Conservation (phyloP, 2,797 vertebrate species). For the Protosalanx chinensis region DNA sequence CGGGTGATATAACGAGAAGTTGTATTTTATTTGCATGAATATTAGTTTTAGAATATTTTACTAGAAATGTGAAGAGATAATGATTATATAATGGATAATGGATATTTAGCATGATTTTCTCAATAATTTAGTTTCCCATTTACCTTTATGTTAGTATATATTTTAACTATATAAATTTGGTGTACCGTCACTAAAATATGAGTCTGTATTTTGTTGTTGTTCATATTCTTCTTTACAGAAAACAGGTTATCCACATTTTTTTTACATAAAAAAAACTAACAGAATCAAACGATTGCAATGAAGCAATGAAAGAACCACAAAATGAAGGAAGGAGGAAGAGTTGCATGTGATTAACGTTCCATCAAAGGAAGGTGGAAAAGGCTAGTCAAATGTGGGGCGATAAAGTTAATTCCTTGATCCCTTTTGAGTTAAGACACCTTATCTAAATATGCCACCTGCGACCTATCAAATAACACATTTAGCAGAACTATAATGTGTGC, state of each 20-base stretch:
- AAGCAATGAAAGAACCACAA: neutral
- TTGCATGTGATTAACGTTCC: too few relatives aligned
- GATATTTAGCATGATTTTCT: neutral
- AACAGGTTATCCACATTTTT: neutral
- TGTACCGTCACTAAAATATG: constrained; percentile 40
- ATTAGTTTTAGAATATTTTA: neutral
- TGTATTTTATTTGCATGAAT: constrained; percentile 4
- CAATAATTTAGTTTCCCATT: constrained; percentile 38
- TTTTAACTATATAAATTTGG: constrained; percentile 50
- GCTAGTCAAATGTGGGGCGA: constrained; percentile 26
- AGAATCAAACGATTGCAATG: neutral
- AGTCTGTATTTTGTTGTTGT: neutral
- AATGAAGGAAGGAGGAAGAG: too few relatives aligned
- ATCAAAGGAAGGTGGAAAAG: neutral
- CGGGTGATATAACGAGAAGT: neutral
- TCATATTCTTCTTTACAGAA: constrained; percentile 1
- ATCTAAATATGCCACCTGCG: constrained; percentile 15
- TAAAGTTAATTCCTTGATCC: constrained; percentile 20
- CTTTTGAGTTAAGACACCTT: constrained; percentile 6
- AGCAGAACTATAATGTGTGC: neutral
- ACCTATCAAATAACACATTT: constrained; percentile 14
- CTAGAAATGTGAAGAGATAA: neutral
- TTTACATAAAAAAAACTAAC: too few relatives aligned
- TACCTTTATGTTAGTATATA: constrained; percentile 23
- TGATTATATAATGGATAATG: neutral